Conservation (phyloP, 2,888 invertebrate genomes). For the Eurytoma adleriae region DNA sequence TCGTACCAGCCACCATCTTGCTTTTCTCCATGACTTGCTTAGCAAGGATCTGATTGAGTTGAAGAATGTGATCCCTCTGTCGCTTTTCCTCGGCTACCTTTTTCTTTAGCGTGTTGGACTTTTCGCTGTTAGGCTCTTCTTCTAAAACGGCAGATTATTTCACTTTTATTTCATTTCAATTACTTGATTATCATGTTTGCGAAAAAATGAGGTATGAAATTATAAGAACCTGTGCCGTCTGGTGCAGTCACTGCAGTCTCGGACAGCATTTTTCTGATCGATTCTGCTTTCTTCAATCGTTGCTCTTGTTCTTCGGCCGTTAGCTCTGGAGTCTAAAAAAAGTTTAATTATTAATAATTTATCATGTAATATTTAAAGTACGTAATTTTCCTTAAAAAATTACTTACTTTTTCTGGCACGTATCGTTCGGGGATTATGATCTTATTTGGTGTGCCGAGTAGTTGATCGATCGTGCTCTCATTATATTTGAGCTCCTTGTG, state of each 20-base stretch:
- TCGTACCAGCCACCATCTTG: constrained; percentile 95
- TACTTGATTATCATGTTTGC: too few relatives aligned
- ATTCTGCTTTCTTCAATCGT: constrained; percentile 91
- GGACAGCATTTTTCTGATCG: constrained; percentile 93
- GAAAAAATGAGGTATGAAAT: not conserved
- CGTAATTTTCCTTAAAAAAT: constrained; percentile 9
- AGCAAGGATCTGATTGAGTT: constrained; percentile 93
- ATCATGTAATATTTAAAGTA: not conserved
- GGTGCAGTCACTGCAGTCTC: constrained; percentile 80
- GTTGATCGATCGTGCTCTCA: constrained; percentile 89
- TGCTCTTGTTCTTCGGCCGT: constrained; percentile 91
- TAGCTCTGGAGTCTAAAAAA: constrained; percentile 84
- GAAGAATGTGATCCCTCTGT: constrained; percentile 91
- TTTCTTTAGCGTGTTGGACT: constrained; percentile 79
- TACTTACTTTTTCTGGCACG: constrained; percentile 88
- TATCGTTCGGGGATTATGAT: constrained; percentile 95
- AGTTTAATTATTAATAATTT: not conserved
- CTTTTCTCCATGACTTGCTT: constrained; percentile 97
- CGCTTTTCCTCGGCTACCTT: constrained; percentile 90
- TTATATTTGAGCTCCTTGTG: constrained; percentile 83
- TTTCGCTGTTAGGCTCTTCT: constrained; percentile 66
- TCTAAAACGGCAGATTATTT: constrained; percentile 60
- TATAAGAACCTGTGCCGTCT: constrained; percentile 66
- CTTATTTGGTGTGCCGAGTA: constrained; percentile 92
- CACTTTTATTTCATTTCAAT: not conserved